Evolutionary conservation across 2,113 vertebrate species (phyloP), one percentile per base, ranked within the genome.

Genomic region (Machaerirhynchus nigripectus): DNA sequence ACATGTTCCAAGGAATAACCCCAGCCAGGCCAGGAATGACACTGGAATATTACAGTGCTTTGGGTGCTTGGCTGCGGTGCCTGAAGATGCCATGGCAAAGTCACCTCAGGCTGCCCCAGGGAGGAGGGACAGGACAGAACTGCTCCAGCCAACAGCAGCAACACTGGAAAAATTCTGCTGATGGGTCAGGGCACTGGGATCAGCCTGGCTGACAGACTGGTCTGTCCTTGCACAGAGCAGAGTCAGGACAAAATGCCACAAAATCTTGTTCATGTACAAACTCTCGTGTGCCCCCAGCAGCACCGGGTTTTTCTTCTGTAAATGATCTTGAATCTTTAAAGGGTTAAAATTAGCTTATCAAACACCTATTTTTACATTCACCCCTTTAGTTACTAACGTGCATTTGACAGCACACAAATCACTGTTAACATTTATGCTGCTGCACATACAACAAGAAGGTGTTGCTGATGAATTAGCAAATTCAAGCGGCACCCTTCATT

Each of bases 191-290:
- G 65, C 70, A 5, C 4, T 10, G 65, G 9, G 50, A 67, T 3
- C 39, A 28, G 68, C 6, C 2, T 1, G 27, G 16, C 68, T 55
- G 56, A 20, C 71, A 44, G 37, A 15, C 28, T 12, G 42, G 0
- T 27, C 9, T 6, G 52, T 5, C 77, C 30, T 11, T 35, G 84
- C 83, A 37, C 26, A 9, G 78, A 40, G 46, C 89, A 70, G 19
- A 55, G 53, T 1, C 2, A 0, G 2, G 26, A 84, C 65, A 73
- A 46, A 30, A 3, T 0, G 1, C 65, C 52, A 15, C 2, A 1
- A 1, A 30, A n/a, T 0, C 47, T 5, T 2, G 3, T 3, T 18
- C 0, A 0, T 8, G 85, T 10, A 21, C 69, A 42, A n/a, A 31
- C 60, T 2, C 2, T 2, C 0, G 0, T 1, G 52, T 52, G 53